A percentile compares a stretch with the other conserved stretches of the same genome.
These are phyloP conservation scores for Cetoscarus ocellatus DNA, from an alignment of 2,797 vertebrate genomes.

Conservation along the genomic window DNA sequence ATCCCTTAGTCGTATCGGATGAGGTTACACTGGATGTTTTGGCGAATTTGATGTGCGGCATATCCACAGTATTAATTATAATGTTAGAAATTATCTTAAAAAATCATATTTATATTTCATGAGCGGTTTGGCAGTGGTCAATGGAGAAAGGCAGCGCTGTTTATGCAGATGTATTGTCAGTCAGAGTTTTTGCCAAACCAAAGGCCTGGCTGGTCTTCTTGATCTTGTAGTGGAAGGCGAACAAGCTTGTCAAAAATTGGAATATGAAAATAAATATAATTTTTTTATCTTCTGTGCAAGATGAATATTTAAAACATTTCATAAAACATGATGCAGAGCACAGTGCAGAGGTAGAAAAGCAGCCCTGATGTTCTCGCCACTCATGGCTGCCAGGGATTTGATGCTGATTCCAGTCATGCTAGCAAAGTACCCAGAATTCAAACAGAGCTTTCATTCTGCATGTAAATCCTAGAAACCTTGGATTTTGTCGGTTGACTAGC, in stretches of 20 bases:
- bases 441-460: constrained; percentile 60
- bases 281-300: constrained; percentile 48
- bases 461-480: constrained; percentile 59
- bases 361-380: constrained; percentile 25
- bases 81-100: constrained; percentile 49
- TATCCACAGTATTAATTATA: constrained; percentile 42
- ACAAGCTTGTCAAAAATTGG: constrained; percentile 40
- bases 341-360: constrained; percentile 29
- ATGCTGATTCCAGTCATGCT: constrained; percentile 53
- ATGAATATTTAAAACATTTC: constrained; percentile 46
- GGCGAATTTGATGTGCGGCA: constrained; percentile 36
- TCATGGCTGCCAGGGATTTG: constrained; percentile 43
- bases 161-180: constrained; percentile 61
- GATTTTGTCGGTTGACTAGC: constrained; percentile 48
- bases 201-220: constrained; percentile 34
- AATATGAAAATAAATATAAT: constrained; percentile 40
- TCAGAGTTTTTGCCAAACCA: constrained; percentile 49
- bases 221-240: constrained; percentile 18
- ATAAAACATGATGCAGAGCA: constrained; percentile 42
- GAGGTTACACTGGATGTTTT: constrained; percentile 27
- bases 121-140: constrained; percentile 56
- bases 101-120: constrained; percentile 45
- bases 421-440: constrained; percentile 42
- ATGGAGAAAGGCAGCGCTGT: constrained; percentile 42
- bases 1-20: constrained; percentile 10